These are phyloP conservation scores for Prunella fulvescens DNA, from an alignment of 2,113 vertebrate species.

Conservation along the genomic window DNA sequence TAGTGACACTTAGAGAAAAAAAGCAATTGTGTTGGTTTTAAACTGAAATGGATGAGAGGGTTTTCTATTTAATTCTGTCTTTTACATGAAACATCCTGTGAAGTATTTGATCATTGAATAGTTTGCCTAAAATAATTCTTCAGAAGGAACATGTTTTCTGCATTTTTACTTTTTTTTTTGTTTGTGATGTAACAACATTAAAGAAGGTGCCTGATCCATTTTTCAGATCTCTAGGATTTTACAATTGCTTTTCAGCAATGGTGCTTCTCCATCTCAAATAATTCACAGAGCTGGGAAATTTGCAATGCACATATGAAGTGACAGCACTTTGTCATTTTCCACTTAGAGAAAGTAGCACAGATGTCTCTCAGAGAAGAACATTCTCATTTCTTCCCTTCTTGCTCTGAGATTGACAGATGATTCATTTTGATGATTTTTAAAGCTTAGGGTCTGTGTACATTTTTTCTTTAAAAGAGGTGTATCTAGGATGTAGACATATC, in stretches of 20 bases:
- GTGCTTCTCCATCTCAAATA: background rate
- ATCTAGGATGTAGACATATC: background rate
- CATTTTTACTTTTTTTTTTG: background rate
- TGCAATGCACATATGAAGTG: background rate
- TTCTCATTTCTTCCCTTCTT: background rate
- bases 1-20: background rate
- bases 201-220: background rate
- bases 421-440: background rate
- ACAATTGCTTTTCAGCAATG: background rate
- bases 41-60: background rate
- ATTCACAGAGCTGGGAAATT: background rate
- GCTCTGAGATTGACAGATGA: background rate
- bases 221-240: background rate
- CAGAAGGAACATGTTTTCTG: background rate
- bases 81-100: background rate
- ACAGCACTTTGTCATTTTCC: background rate
- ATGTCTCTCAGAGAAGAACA: background rate
- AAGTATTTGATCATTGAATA: background rate
- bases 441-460: background rate
- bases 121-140: background rate
- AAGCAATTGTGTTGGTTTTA: background rate
- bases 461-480: background rate
- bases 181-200: background rate
- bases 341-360: background rate
- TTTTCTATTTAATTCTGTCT: background rate